These are phyloP conservation scores for Uria lomvia DNA, from an alignment of 2,113 vertebrate genomes.

Conservation along the genomic window DNA sequence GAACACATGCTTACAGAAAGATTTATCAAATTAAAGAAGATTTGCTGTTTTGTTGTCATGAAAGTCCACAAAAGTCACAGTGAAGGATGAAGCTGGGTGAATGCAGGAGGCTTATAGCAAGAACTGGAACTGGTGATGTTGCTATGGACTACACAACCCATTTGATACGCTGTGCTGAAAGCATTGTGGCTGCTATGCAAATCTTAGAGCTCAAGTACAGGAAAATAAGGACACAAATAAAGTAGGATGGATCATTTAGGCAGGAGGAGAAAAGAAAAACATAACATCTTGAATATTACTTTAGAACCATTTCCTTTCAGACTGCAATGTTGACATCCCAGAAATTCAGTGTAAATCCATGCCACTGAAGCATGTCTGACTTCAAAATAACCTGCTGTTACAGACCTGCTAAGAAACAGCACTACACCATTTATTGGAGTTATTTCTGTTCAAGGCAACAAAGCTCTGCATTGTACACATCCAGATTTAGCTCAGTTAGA, in stretches of 20 bases:
- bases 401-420: neutral
- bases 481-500: neutral
- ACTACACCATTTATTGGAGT: neutral
- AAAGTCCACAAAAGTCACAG: neutral
- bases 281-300: neutral
- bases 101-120: neutral
- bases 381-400: neutral
- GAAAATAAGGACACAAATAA: neutral
- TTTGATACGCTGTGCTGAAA: neutral
- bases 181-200: neutral
- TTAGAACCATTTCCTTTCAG: neutral
- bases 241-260: neutral
- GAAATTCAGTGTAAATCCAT: conserved; percentile 1
- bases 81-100: neutral
- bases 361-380: neutral
- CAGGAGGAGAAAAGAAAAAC: neutral
- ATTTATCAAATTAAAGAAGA: neutral
- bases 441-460: neutral
- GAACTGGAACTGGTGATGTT: neutral
- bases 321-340: neutral
- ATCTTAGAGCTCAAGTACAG: neutral
- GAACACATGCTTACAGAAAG: neutral
- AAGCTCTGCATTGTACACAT: neutral
- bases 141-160: neutral
- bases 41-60: neutral